A percentile compares a stretch with the other conserved stretches of the same genome.
Conservation (phyloP, 2,113 vertebrate species). For the Crocuta crocuta region DNA sequence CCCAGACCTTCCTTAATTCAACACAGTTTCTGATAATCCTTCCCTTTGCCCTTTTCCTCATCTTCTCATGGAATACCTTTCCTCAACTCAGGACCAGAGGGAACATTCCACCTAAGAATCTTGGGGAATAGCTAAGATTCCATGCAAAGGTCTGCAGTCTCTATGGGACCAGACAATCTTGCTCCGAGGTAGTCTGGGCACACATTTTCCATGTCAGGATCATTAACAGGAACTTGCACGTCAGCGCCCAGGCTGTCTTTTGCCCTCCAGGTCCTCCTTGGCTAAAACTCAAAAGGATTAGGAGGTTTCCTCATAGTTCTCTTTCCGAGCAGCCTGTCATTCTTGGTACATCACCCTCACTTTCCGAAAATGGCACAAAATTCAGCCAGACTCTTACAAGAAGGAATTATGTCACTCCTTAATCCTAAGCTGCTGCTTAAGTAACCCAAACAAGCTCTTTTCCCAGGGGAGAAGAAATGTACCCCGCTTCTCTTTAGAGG, state of each 20-base stretch:
- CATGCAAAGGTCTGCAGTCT: not conserved
- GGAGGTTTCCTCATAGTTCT: slow-evolving; percentile 51
- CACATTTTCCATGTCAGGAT: not conserved
- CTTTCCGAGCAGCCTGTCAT: slow-evolving; percentile 60
- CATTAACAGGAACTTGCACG: not conserved
- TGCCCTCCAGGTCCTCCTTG: not conserved
- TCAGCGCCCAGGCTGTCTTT: not conserved
- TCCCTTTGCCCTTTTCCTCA: not conserved
- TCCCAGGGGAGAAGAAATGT: not conserved
- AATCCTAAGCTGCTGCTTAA: not conserved
- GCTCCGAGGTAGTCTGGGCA: not conserved
- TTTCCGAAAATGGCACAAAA: slow-evolving; percentile 73
- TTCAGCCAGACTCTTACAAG: slow-evolving; percentile 73
- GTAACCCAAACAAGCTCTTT: slow-evolving; percentile 55
- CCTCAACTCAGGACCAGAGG: not conserved
- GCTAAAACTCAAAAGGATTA: slow-evolving; percentile 44
- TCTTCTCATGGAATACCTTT: not conserved
- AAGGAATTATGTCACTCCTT: slow-evolving; percentile 69
- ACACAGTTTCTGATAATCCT: not conserved
- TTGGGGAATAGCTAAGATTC: not conserved
- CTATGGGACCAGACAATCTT: not conserved
- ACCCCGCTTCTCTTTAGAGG: not conserved
- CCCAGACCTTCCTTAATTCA: not conserved
- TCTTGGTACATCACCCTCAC: slow-evolving; percentile 39
- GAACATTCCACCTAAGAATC: not conserved